These are phyloP conservation scores for Anticlea derivata DNA, from an alignment of 2,888 invertebrate species.

Conservation along the genomic window DNA sequence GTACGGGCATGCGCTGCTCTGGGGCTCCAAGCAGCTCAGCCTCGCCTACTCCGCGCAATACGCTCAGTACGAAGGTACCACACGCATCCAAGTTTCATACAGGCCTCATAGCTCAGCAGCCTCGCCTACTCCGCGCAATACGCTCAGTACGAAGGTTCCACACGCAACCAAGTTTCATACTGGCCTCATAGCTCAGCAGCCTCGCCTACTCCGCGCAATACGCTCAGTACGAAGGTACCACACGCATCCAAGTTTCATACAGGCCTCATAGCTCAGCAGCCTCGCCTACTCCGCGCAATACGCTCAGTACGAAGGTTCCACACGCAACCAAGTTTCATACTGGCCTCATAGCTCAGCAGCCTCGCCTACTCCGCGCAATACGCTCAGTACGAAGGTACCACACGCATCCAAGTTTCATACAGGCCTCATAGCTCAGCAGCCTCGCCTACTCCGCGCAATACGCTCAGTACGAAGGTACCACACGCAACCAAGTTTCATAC, in stretches of 20 bases:
- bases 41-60: slow-evolving; percentile 96
- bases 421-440: no score
- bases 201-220: slow-evolving; percentile 96
- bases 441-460: slow-evolving; percentile 96
- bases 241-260: no score
- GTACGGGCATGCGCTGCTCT: slow-evolving; percentile 95
- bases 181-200: no score
- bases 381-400: slow-evolving; percentile 91
- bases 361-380: slow-evolving; percentile 96
- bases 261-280: no score
- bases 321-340: no score
- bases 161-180: no score
- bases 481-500: no score
- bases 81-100: no score
- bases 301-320: slow-evolving; percentile 91
- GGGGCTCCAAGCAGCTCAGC: slow-evolving; percentile 98
- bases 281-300: slow-evolving; percentile 96
- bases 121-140: slow-evolving; percentile 96
- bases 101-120: no score
- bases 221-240: slow-evolving; percentile 91
- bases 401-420: no score
- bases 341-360: no score
- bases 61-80: slow-evolving; percentile 91
- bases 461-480: slow-evolving; percentile 91
- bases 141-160: slow-evolving; percentile 91